Evolutionary conservation across 1,140 invertebrate species (phyloP), one percentile per base, ranked within the genome.

Genomic region (Nasonia longicornis): DNA sequence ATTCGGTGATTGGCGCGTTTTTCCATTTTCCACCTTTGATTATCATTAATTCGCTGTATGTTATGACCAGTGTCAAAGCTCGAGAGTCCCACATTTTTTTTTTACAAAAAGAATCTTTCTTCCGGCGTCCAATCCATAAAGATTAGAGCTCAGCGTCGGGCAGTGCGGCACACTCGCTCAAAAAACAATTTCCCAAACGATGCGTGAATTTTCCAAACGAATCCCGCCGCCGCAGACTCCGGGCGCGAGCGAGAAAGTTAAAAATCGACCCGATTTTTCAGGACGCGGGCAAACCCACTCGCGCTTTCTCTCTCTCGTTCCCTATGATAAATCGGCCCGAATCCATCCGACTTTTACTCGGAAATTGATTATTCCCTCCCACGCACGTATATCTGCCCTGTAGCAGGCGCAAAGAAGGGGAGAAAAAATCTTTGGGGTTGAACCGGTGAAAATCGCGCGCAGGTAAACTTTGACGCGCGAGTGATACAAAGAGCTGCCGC

Each of bases 291-390:
- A 10, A 48, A 31, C 6, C n/a, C n/a, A 6, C 31, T 26, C 7
- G 22, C 31, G n/a, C 26, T 35, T 35, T 70, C 38, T 2, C 26
- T 35, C 4, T 70, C 38, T 2, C 45, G 29, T 12, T n/a, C 16
- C 7, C 3, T 26, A 29, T 74, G 52, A 80, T 73, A 73, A 66
- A 80, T 80, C 58, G 45, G 35, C 7, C 7, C 58, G 31, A 67
- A 80, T 74, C 11, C n/a, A 29, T 80, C 70, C 3, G 45, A 72
- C 69, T 63, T 72, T 38, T 4, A 48, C 35, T 35, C 66, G 77
- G 77, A 73, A 80, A 80, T 80, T 64, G 78, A 80, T 80, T 71
- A 35, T 71, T 73, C 45, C 29, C 48, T 48, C 69, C 6, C 35
- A 26, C 29, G 22, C 66, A 6, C 12, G 14, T n/a, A 38, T 8